Evolutionary conservation across 2,797 vertebrate species (phyloP).

Genomic region (Sebastes taczanowskii): DNA sequence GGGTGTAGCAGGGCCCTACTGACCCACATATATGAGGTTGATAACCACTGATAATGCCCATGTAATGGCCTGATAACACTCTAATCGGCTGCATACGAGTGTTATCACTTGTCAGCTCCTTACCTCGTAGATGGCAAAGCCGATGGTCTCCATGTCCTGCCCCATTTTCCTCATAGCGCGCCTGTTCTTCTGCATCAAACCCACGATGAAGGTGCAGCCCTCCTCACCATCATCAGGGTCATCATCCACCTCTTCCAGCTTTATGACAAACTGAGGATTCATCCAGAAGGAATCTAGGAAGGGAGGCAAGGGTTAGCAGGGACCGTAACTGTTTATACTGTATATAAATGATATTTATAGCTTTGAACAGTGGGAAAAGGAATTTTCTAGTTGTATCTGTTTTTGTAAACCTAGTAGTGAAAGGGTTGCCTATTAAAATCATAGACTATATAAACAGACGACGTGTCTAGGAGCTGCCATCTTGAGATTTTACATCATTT

Average conservation of each 20-base stretch:
- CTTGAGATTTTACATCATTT: too few species aligned
- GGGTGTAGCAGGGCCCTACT: too few species aligned
- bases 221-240: slow-evolving; percentile 69
- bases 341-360: background rate
- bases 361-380: background rate
- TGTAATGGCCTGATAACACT: too few species aligned
- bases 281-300: slow-evolving; percentile 70
- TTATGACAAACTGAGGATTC: slow-evolving; percentile 80
- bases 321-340: background rate
- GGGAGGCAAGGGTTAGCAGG: background rate
- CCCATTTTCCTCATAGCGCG: slow-evolving; percentile 62
- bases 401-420: background rate
- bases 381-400: background rate
- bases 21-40: too few species aligned
- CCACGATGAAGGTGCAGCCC: slow-evolving; percentile 75
- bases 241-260: slow-evolving; percentile 74
- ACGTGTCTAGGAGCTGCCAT: too few species aligned
- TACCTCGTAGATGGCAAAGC: slow-evolving; percentile 78
- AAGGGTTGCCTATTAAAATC: background rate
- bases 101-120: background rate
- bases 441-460: too few species aligned
- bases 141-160: slow-evolving; percentile 70
- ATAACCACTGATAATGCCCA: too few species aligned
- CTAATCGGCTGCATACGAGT: background rate
- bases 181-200: slow-evolving; percentile 79